A percentile compares a stretch with the other conserved stretches of the same genome.
These are phyloP conservation scores for Diorhabda sublineata DNA, from an alignment of 1,140 invertebrate genomes.

Conservation along the genomic window DNA sequence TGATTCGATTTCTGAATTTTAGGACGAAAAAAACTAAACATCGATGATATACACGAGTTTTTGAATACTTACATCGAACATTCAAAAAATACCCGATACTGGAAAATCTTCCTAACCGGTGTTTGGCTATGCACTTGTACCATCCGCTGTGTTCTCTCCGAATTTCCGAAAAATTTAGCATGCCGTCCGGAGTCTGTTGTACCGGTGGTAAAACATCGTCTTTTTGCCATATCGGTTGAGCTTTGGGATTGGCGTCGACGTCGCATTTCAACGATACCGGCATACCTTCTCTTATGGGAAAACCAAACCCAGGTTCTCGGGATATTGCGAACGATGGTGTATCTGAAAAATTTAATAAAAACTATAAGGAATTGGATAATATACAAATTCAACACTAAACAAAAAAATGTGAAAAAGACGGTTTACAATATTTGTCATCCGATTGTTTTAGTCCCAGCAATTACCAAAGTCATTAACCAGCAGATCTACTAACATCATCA, in stretches of 20 bases:
- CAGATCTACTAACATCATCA: no score
- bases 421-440: no score
- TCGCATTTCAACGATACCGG: conserved; percentile 83
- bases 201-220: conserved; percentile 60
- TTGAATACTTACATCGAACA: conserved; percentile 69
- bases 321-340: conserved; percentile 87
- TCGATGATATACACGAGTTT: no score
- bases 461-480: no score
- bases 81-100: conserved; percentile 87
- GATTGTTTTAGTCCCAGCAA: no score
- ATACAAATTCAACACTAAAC: no score
- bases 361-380: no score
- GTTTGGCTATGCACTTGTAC: conserved; percentile 83
- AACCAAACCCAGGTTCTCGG: conserved; percentile 82
- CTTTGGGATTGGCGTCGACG: conserved; percentile 84
- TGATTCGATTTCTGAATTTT: no score
- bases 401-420: no score
- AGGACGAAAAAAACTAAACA: no score
- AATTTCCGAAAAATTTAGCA: conserved; percentile 77
- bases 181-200: conserved; percentile 67
- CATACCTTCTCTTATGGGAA: conserved; percentile 77
- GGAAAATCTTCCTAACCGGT: conserved; percentile 76
- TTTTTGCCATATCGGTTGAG: conserved; percentile 80
- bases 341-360: conserved; percentile 54
- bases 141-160: conserved; percentile 74